phyloP scores from a whole-genome alignment of 2,888 invertebrate species.

The Pterostichus madidus region DNA sequence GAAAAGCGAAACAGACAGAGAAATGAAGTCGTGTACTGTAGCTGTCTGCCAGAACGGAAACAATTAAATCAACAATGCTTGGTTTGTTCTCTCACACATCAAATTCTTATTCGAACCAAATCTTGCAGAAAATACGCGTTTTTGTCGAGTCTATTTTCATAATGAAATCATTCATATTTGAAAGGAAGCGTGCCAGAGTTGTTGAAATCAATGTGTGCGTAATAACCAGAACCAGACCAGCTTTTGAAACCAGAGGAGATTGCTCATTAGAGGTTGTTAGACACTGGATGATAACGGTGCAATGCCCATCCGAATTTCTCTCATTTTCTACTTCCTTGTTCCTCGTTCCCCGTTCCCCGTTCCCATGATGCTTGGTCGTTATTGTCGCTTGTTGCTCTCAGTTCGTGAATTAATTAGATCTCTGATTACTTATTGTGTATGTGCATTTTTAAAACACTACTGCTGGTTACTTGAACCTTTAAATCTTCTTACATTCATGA shows the following conservation, averaged over 20 bases:
- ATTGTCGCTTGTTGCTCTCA: slow-evolving; percentile 8
- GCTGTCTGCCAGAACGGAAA: slow-evolving; percentile 76
- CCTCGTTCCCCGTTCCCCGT: neutral
- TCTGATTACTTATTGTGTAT: slow-evolving; percentile 15
- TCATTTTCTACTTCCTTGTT: slow-evolving; percentile 11
- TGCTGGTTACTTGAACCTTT: too few relatives aligned
- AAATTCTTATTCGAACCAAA: slow-evolving; percentile 76
- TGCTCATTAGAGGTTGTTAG: slow-evolving; percentile 49
- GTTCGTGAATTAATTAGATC: neutral
- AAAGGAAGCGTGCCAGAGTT: slow-evolving; percentile 73
- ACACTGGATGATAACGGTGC: slow-evolving; percentile 17
- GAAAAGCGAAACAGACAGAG: slow-evolving; percentile 41
- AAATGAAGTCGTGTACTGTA: slow-evolving; percentile 48
- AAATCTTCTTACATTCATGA: too few relatives aligned
- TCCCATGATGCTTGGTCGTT: slow-evolving; percentile 4
- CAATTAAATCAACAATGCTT: slow-evolving; percentile 79
- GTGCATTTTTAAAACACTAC: slow-evolving; percentile 4
- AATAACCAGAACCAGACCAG: slow-evolving; percentile 7
- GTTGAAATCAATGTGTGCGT: slow-evolving; percentile 34
- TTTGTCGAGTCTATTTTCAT: slow-evolving; percentile 76
- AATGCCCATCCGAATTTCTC: slow-evolving; percentile 40
- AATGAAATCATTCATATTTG: slow-evolving; percentile 76
- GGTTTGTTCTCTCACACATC: slow-evolving; percentile 76
- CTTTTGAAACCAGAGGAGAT: slow-evolving; percentile 37
- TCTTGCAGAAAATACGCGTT: slow-evolving; percentile 77